Conservation (phyloP, 2,888 invertebrate genomes). For the Fragum whitleyi region DNA sequence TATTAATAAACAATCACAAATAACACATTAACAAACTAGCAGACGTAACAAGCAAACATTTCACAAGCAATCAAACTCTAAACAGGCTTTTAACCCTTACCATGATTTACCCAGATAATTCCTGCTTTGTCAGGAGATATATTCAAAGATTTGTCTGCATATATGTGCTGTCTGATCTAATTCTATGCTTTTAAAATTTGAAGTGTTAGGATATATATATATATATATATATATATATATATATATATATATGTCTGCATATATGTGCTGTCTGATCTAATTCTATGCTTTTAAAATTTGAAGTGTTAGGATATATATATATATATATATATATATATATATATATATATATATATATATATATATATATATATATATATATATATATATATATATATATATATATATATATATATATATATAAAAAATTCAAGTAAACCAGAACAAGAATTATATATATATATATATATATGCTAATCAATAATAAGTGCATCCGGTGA, state of each 20-base stretch:
- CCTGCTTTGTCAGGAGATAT: neutral
- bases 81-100: neutral
- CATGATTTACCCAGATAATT: neutral
- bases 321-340: neutral
- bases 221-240: too few species aligned
- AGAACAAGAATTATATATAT: too few species aligned
- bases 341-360: neutral
- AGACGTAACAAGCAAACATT: neutral
- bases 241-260: neutral
- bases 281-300: neutral
- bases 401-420: neutral
- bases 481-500: too few species aligned
- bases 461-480: too few species aligned
- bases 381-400: too few species aligned
- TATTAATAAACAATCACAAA: conserved; percentile 15
- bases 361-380: too few species aligned
- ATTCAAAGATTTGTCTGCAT: too few species aligned
- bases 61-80: neutral
- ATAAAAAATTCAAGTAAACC: too few species aligned
- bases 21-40: neutral
- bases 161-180: too few species aligned
- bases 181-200: neutral
- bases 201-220: too few species aligned
- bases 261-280: neutral
- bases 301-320: neutral